Conservation (phyloP, 2,888 invertebrate species). For the Atethmia centrago region DNA sequence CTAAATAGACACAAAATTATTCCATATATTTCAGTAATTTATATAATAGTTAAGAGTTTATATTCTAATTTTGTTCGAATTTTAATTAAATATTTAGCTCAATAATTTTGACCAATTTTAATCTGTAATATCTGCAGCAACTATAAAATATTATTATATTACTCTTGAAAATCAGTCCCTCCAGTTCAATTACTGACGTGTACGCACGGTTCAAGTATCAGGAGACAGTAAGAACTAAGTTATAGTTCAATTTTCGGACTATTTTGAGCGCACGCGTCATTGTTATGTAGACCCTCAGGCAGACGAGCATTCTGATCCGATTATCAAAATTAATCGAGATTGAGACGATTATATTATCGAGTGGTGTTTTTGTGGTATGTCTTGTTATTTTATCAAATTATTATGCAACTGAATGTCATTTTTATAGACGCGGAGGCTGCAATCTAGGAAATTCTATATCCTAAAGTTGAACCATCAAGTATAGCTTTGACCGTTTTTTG, state of each 20-base stretch:
- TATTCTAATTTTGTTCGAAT: neutral
- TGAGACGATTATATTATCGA: neutral
- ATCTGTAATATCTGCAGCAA: too few species aligned
- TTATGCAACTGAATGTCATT: too few species aligned
- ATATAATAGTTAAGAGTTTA: neutral
- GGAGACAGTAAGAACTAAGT: conserved; percentile 48
- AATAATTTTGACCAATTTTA: too few species aligned
- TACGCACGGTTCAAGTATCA: conserved; percentile 28
- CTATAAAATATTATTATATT: too few species aligned
- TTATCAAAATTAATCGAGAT: conserved; percentile 34
- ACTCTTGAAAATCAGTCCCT: conserved; percentile 8
- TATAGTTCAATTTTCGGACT: conserved; percentile 61
- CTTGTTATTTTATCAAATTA: too few species aligned
- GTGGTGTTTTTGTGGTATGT: neutral
- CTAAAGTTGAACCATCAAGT: too few species aligned
- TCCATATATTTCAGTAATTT: neutral
- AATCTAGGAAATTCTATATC: too few species aligned
- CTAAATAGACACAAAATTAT: neutral
- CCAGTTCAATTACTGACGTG: neutral
- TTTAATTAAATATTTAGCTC: neutral
- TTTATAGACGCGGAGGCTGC: too few species aligned
- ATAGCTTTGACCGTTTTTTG: too few species aligned
- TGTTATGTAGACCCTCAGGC: conserved; percentile 43
- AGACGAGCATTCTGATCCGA: conserved; percentile 46
- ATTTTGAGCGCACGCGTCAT: conserved; percentile 51